Evolutionary conservation across 2,797 vertebrate species (phyloP), one percentile per base, ranked within the genome.

Genomic region (Sebastes cheni): DNA sequence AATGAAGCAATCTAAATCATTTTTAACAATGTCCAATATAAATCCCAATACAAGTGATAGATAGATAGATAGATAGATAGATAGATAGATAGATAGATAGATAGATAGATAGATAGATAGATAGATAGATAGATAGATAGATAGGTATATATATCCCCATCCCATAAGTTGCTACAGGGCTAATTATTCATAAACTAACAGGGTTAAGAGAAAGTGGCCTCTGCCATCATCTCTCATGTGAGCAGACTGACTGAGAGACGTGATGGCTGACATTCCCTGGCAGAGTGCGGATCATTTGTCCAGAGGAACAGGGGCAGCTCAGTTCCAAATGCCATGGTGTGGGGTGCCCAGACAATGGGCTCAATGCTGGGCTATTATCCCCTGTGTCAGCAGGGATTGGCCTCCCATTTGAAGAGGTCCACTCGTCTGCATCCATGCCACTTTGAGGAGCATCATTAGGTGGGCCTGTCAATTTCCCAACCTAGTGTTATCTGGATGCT

Each of bases 371-470:
- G 94, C 94, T 93, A 95, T 96, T 95, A 95, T 95, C 93, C 93
- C 91, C 83, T 72, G 89, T 95, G 95, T 96, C 95, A 95, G 93
- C 92, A 89, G 86, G 92, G 90, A 94, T 90, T 87, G 93, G 92
- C 94, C 94, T 93, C 90, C 93, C 88, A 92, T 94, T 92, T 95
- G 93, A 94, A 94, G 93, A 94, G 93, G 95, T 92, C 94, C 89
- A 84, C 89, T 93, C 93, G 89, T 94, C 94, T 88, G 92, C 93
- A 92, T 94, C 94, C 93, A 88, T 93, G 94, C 91, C 94, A 95
- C 95, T 95, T 94, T 89, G 90, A 94, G 94, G 93, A 91, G 93
- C 95, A 95, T 95, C 95, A 94, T 95, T 95, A 95, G 94, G 91
- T 91, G 82, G 90, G 93, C 91, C 95, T 95, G 95, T 95, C 96